Evolutionary conservation across 2,888 invertebrate genomes (phyloP).

Genomic region (Polymixis lichenea): DNA sequence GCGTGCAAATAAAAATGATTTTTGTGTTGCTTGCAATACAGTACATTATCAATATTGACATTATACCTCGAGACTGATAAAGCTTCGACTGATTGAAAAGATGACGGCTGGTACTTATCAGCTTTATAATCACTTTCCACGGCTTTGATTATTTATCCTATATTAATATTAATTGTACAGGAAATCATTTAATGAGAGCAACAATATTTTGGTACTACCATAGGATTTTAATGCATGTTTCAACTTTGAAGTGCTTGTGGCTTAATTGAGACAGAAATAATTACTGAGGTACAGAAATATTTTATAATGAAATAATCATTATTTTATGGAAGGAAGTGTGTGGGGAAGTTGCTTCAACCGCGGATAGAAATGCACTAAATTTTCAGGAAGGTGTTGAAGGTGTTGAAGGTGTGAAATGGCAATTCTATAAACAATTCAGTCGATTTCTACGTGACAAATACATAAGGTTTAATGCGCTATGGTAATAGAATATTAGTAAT

Average conservation of each 20-base stretch:
- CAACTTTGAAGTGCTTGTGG: not conserved
- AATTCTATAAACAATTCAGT: not conserved
- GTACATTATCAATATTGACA: conserved; percentile 12
- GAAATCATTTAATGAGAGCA: conserved; percentile 32
- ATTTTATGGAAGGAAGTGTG: not conserved
- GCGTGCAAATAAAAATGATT: conserved; percentile 16
- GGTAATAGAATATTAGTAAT: not conserved
- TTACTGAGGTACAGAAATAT: not conserved
- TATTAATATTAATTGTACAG: conserved; percentile 34
- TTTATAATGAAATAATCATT: conserved; percentile 3
- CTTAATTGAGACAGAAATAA: not conserved
- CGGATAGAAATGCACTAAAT: too few species aligned
- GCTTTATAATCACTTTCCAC: conserved; percentile 47
- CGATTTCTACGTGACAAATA: not conserved
- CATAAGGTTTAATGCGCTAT: not conserved
- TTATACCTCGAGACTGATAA: conserved; percentile 27
- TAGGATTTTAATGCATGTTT: conserved; percentile 10
- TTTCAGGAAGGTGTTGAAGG: not conserved
- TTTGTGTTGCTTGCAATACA: not conserved
- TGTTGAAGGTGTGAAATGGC: not conserved
- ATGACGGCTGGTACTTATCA: conserved; percentile 52
- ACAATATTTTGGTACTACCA: conserved; percentile 12
- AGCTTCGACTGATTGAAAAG: conserved; percentile 52
- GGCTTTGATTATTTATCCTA: conserved; percentile 36
- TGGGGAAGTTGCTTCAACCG: not conserved